phyloP scores from a whole-genome alignment of 2,113 vertebrate species.

The Ariopsis seemanni region DNA sequence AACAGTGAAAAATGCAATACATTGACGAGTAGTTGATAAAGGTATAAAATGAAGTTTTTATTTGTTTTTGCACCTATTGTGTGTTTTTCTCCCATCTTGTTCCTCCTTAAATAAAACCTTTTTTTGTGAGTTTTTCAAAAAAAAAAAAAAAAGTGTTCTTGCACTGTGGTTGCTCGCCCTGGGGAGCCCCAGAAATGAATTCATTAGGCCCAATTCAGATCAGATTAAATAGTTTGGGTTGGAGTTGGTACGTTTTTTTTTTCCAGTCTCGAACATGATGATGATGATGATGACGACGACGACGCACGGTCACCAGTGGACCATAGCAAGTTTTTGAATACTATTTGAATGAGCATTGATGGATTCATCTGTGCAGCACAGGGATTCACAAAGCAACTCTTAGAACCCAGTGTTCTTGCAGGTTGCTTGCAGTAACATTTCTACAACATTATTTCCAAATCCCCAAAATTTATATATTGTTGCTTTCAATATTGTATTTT shows the following conservation, averaged over 20 bases:
- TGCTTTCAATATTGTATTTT: too few species aligned
- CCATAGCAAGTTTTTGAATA: neutral
- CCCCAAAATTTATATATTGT: too few species aligned
- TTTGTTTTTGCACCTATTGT: neutral
- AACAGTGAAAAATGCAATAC: neutral
- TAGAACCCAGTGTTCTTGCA: neutral
- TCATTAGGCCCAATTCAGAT: neutral
- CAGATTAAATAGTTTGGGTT: neutral
- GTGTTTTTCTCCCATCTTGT: neutral
- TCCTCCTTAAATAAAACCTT: neutral
- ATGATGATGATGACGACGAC: too few species aligned
- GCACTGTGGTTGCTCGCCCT: neutral
- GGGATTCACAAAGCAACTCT: neutral
- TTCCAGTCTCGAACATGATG: neutral
- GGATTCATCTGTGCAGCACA: neutral
- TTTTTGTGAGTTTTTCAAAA: neutral
- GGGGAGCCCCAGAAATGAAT: neutral
- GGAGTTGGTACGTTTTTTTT: neutral
- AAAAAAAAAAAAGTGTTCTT: neutral
- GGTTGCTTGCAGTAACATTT: neutral
- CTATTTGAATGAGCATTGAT: neutral
- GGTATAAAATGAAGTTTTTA: neutral
- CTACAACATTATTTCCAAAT: too few species aligned
- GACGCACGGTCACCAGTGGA: neutral
- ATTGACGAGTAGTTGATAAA: neutral